Conservation (phyloP, 1,140 invertebrate species). For the Battus philenor region DNA sequence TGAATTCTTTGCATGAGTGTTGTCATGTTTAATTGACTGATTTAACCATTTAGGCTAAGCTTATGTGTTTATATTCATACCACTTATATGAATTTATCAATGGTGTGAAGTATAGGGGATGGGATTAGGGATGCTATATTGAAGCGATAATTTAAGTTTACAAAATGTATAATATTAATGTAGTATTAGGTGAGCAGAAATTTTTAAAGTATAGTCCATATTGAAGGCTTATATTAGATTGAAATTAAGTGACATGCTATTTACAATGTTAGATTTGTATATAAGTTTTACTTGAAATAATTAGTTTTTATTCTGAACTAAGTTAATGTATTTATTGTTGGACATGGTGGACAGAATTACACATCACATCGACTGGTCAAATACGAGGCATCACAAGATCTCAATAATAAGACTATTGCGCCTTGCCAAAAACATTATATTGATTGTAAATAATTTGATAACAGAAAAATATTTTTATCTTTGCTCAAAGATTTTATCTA, state of each 20-base stretch:
- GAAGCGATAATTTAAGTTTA: neutral
- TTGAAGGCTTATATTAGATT: neutral
- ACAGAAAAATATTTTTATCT: conserved; percentile 2
- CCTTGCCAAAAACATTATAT: conserved; percentile 42
- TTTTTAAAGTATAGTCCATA: neutral
- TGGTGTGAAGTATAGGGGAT: conserved; percentile 3
- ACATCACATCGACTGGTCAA: conserved; percentile 43
- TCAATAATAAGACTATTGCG: conserved; percentile 40
- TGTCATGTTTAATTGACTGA: conserved; percentile 13
- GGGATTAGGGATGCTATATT: conserved; percentile 2
- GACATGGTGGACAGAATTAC: conserved; percentile 10
- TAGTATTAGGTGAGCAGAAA: conserved; percentile 1
- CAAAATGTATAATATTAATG: neutral
- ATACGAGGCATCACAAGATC: conserved; percentile 42
- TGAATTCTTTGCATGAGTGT: conserved; percentile 15
- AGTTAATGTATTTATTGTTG: conserved; percentile 30
- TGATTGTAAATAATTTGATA: conserved; percentile 11
- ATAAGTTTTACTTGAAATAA: conserved; percentile 18
- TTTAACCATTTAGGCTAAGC: conserved; percentile 17
- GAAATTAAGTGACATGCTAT: conserved; percentile 7
- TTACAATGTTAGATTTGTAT: conserved; percentile 7
- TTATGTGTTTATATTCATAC: conserved; percentile 13
- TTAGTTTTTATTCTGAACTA: conserved; percentile 14
- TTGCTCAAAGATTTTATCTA: conserved; percentile 42
- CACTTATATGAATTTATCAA: neutral